Evolutionary conservation across 37 sponge, comb jelly and placozoan species (phyloP), one percentile per base, ranked within the genome.

Genomic region (Mnemiopsis leidyi): DNA sequence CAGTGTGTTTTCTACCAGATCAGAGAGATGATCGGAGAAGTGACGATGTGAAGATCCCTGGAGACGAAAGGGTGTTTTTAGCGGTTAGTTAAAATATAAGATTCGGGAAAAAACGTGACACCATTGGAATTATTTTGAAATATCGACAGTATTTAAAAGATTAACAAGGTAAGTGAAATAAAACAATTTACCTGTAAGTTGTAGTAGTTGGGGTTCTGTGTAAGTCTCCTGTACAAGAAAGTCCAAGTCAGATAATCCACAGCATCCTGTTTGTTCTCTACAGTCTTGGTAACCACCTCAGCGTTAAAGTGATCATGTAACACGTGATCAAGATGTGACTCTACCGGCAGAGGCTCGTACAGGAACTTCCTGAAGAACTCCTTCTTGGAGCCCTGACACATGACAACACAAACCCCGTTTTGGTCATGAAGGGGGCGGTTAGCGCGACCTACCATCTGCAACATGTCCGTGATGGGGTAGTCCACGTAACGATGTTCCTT

Each of bases 191-290:
- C 98, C 99, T 99, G 99, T 31, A 99, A 94, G 93, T 97, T 97
- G 94, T 99, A 99, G 95, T 95, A 99, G 95, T 99, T 99, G 1
- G 99, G 99, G 94, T 99, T 99, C 69, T 95, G 97, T 23, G 97
- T 99, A 95, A 99, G 96, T 38, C 99, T 75, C 16, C 99, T 93
- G 82, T 99, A 99, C 67, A 99, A 93, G 94, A 97, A 97, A 69
- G 99, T 97, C 99, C 99, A 99, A 0, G 99, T 99, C 29, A 99
- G 95, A 93, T 99, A 99, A 93, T 99, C 99, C 39, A 99, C 99
- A 16, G 99, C 99, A 94, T 99, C 99, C 69, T 99, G 99, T 73
- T 99, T 99, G 95, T 97, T 99, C 93, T 97, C 97, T 0, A 99
- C 94, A 0, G 97, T 99, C 95, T 96, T 97, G 29, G 99, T 99